Conservation (phyloP, 1,140 invertebrate species). For the Episyrphus balteatus region DNA sequence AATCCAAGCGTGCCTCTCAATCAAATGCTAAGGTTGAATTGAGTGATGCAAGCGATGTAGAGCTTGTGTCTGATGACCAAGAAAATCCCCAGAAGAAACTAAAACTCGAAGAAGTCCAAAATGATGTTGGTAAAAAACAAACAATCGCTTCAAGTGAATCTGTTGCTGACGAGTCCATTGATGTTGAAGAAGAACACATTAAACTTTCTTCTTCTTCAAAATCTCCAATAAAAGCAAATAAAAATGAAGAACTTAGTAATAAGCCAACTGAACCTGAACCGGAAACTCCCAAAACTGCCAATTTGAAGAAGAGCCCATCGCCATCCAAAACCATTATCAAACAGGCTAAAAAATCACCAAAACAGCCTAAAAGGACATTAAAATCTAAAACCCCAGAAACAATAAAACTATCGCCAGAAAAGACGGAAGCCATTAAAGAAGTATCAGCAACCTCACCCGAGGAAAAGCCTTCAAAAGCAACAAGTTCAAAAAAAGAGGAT, state of each 20-base stretch:
- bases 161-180: too few relatives aligned
- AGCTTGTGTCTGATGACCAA: conserved; percentile 9
- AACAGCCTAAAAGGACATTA: too few relatives aligned
- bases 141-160: neutral
- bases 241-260: neutral
- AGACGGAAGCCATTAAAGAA: neutral
- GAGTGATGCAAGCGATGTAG: conserved; percentile 21
- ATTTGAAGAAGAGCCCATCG: too few relatives aligned
- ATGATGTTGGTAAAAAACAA: neutral
- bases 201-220: too few relatives aligned
- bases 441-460: neutral
- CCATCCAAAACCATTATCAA: too few relatives aligned
- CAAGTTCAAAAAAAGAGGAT: neutral
- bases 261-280: neutral
- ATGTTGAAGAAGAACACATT: too few relatives aligned
- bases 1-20: conserved; percentile 10
- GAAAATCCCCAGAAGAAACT: conserved; percentile 19
- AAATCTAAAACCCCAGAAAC: too few relatives aligned
- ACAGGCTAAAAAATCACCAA: too few relatives aligned
- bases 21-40: conserved; percentile 9
- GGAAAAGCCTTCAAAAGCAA: neutral
- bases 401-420: neutral
- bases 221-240: neutral
- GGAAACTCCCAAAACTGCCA: too few relatives aligned
- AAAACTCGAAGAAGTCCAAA: conserved; percentile 6